Percentiles rank a stretch among this genome's conserved stretches.
Conservation (phyloP, 2,113 vertebrate species). For the Opisthocomus hoazin region DNA sequence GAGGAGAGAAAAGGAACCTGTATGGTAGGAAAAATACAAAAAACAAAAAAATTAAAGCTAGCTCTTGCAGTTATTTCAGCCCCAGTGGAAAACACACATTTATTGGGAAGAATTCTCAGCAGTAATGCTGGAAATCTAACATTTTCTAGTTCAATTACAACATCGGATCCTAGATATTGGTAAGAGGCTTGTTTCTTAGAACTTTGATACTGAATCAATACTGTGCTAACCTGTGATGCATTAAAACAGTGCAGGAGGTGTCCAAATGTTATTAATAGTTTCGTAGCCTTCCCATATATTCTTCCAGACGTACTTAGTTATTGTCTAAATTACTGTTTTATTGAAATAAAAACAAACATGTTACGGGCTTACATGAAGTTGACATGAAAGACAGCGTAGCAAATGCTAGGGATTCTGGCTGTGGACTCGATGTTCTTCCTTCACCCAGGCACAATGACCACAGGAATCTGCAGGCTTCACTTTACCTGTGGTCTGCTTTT, state of each 20-base stretch:
- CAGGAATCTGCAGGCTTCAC: not conserved
- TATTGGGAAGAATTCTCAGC: slow-evolving; percentile 79
- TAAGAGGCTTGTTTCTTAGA: slow-evolving; percentile 74
- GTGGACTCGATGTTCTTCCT: not conserved
- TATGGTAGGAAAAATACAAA: slow-evolving; percentile 55
- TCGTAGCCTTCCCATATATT: slow-evolving; percentile 60
- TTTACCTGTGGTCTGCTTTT: not conserved
- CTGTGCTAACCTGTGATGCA: slow-evolving; percentile 65
- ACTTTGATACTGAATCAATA: slow-evolving; percentile 72
- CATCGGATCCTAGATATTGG: slow-evolving; percentile 71
- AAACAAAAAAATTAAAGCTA: slow-evolving; percentile 66
- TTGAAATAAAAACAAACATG: slow-evolving; percentile 60
- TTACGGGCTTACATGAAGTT: slow-evolving; percentile 46
- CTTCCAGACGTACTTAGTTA: slow-evolving; percentile 61
- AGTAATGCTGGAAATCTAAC: slow-evolving; percentile 73
- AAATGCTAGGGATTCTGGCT: not conserved
- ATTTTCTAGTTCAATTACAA: slow-evolving; percentile 78
- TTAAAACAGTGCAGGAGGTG: slow-evolving; percentile 62
- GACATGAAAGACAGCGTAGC: slow-evolving; percentile 16
- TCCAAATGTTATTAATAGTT: slow-evolving; percentile 74
- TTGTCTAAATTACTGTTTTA: slow-evolving; percentile 71
- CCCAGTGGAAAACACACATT: slow-evolving; percentile 73
- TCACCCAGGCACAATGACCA: not conserved
- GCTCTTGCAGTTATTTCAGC: slow-evolving; percentile 59
- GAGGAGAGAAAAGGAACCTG: slow-evolving; percentile 23